Base-by-base conservation (phyloP, 1,140 invertebrate species). In the Babylonia areolata region DNA sequence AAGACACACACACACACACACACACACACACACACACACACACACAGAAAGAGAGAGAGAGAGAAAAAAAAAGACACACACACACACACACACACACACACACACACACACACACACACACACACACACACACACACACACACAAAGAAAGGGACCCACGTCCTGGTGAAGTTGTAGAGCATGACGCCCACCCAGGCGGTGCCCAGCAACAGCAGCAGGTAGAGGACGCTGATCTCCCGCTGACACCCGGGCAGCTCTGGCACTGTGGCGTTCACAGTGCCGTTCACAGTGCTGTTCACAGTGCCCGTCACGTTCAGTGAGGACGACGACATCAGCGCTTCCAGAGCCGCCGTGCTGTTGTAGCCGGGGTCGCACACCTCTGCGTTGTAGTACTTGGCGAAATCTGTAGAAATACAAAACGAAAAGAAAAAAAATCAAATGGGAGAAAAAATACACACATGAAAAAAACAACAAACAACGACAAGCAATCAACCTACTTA, bases 131-230 rank as follows among this genome's bases (percentile, higher is more conserved):
- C n/a, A n/a, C n/a, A n/a, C n/a, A n/a, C n/a, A n/a, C n/a, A n/a
- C n/a, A 51, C 46, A 51, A 9, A 3, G 46, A 9, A 51, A 51
- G 17, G 9, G 51, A 84, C 93, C 90, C 91, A 95, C 95, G 96
- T 96, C 91, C 96, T 96, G 87, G 96, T 96, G 92, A 96, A 96
- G 90, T 96, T 96, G 92, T 95, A 96, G 31, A 96, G 92, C 42
- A 95, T 96, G 3, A 96, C 95, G 33, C 95, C 96, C 0, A 96
- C 90, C 96, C 96, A 96, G 5, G 96, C 93, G 9, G 96, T 96
- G 58, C 96, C 96, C 51, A 96, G 93, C 93, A 96, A 95, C 64
- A 96, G 93, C 37, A 96, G 91, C 42, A 96, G 91, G 90, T 96
- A 96, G 23, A 96, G 94, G 83, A 96, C 93, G 88, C 95, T 96